Evolutionary conservation across 2,113 vertebrate species (phyloP).

Genomic region (Heptranchias perlo): DNA sequence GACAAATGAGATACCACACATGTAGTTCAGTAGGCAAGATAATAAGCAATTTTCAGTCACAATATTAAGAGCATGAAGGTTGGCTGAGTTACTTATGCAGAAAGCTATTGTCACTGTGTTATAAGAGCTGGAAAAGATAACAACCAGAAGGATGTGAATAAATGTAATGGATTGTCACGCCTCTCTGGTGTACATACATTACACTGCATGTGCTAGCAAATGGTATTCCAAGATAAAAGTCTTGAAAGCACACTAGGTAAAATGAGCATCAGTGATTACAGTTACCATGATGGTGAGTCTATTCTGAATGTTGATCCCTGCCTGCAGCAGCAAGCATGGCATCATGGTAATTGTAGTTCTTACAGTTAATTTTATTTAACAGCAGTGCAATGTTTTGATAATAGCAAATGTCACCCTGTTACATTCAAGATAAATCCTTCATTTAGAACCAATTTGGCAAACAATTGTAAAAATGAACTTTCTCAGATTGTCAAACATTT

Average conservation of each 20-base stretch:
- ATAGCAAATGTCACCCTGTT: background rate
- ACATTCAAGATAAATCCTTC: background rate
- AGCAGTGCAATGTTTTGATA: background rate
- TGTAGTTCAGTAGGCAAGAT: background rate
- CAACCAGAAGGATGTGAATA: constrained; percentile 4
- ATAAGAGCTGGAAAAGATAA: background rate
- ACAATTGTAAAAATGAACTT: background rate
- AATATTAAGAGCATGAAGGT: background rate
- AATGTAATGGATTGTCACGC: constrained; percentile 1
- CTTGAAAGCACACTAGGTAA: background rate
- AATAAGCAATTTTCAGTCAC: background rate
- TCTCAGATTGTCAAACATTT: constrained; percentile 21
- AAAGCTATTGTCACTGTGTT: background rate
- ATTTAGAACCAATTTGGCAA: background rate
- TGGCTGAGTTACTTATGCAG: background rate
- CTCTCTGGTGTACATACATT: background rate
- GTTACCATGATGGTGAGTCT: background rate
- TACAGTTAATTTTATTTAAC: background rate
- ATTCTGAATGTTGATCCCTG: background rate
- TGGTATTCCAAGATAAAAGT: background rate
- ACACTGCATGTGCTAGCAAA: background rate
- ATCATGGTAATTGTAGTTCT: constrained; percentile 3
- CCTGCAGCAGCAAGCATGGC: background rate
- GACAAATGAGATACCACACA: background rate
- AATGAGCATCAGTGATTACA: background rate